Evolutionary conservation across 1,140 invertebrate genomes (phyloP), one percentile per base, ranked within the genome.

Genomic region (Aplysia californica): DNA sequence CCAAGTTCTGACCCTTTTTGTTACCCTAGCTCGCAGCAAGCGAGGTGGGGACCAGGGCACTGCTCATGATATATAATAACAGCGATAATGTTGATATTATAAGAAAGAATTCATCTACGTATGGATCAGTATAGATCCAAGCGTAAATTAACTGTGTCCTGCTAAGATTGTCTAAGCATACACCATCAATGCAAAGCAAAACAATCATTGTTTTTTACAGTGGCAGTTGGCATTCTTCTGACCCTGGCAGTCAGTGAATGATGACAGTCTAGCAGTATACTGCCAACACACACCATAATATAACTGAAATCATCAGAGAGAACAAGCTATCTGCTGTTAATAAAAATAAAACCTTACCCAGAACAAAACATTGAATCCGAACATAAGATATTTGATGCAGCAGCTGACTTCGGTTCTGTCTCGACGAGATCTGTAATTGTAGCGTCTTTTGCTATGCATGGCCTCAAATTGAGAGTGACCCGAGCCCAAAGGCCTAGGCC

Each of bases 311-410:
- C 26, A 5, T 5, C 21, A 23, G 33, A 33, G 21, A 33, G 26
- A 36, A 33, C 18, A 36, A 20, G 15, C 35, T 66, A 5, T 5
- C 35, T 21, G 26, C 33, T n/a, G n/a, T n/a, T n/a, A n/a, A 68
- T 21, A 21, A 68, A 3, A n/a, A 50, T 31, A 36, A 50, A 39
- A 71, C 92, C 94, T 94, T 90, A 97, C 95, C 96, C 97, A 98
- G 92, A 98, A 98, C 83, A 98, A 91, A 79, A 98, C 96, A 92
- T 99, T 99, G 91, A 97, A 97, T 88, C 95, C 94, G 91, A 98
- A 98, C 84, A 98, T 97, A 88, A 98, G 93, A 92, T 98, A 98
- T 91, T 98, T 98, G 65, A 98, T 92, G 90, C 96, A 98, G 92
- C 96, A 97, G 92, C 95, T 97, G 85, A 98, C 96, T 95, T 98